Conservation (phyloP, 2,797 vertebrate species). For the Ptychadena robeensis region DNA sequence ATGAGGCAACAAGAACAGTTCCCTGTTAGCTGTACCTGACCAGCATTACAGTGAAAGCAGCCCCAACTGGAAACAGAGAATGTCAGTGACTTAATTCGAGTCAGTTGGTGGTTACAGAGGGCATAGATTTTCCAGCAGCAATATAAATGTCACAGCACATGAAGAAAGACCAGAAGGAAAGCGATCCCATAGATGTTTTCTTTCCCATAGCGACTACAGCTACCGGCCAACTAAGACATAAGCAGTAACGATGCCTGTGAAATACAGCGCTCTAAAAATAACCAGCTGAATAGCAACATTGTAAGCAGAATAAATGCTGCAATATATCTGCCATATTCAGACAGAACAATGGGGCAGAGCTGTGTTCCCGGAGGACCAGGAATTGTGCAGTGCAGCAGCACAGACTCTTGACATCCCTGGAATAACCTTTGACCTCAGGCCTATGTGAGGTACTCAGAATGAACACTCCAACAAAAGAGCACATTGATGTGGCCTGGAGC, state of each 20-base stretch:
- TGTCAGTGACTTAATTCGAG: neutral
- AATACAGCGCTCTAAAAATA: neutral
- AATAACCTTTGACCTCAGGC: neutral
- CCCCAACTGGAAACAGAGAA: neutral
- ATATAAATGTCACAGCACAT: conserved; percentile 3
- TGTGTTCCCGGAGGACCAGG: neutral
- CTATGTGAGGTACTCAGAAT: neutral
- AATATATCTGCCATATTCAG: conserved; percentile 1
- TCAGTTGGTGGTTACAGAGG: neutral
- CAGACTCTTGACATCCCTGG: neutral
- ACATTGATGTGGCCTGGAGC: neutral
- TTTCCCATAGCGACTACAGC: neutral
- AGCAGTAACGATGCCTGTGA: neutral
- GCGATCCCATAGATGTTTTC: neutral
- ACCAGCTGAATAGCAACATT: neutral
- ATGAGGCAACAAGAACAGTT: too few relatives aligned
- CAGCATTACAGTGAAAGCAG: neutral
- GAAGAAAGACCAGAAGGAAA: neutral
- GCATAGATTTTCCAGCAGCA: neutral
- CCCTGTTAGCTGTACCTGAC: neutral
- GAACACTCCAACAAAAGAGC: neutral
- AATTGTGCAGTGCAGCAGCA: neutral
- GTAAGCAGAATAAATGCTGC: neutral
- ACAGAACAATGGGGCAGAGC: conserved; percentile 3
- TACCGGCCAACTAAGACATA: neutral